These are phyloP conservation scores for Xiphophorus maculatus DNA, from an alignment of 2,113 vertebrate genomes.

Conservation along the genomic window DNA sequence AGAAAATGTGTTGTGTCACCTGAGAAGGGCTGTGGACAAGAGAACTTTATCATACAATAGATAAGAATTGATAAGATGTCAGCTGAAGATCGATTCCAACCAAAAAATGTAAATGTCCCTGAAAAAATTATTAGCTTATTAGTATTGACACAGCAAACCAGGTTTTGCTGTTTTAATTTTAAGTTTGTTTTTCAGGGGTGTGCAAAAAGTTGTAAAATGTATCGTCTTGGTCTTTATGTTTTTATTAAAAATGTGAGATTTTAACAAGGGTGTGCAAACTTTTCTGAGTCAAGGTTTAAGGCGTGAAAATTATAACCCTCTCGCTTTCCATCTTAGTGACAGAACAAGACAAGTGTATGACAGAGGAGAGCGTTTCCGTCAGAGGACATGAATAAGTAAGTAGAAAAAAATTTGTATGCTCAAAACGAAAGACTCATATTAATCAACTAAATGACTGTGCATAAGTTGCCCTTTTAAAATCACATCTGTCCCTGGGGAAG, in stretches of 20 bases:
- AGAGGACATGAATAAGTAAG: slow-evolving; percentile 65
- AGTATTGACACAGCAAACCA: too few relatives aligned
- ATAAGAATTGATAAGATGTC: neutral
- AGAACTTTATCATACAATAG: neutral
- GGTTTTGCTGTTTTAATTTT: too few relatives aligned
- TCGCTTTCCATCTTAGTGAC: neutral
- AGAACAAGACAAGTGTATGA: slow-evolving; percentile 14
- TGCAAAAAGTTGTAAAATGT: too few relatives aligned
- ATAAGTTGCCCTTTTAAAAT: slow-evolving; percentile 79
- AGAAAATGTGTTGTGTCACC: too few relatives aligned
- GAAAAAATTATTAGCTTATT: too few relatives aligned
- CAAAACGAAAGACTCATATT: slow-evolving; percentile 66
- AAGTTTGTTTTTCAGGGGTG: too few relatives aligned
- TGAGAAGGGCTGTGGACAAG: too few relatives aligned
- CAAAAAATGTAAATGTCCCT: too few relatives aligned
- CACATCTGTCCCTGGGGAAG: slow-evolving; percentile 71
- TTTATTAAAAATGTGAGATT: too few relatives aligned
- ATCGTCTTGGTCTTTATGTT: too few relatives aligned
- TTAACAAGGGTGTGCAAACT: neutral
- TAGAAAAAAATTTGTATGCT: slow-evolving; percentile 64
- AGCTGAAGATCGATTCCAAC: too few relatives aligned
- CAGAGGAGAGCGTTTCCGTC: slow-evolving; percentile 25
- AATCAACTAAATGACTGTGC: slow-evolving; percentile 75
- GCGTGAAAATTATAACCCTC: neutral
- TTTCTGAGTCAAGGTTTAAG: neutral